Evolutionary conservation across 2,888 invertebrate genomes (phyloP), one percentile per base, ranked within the genome.

Genomic region (Nysson spinosus): DNA sequence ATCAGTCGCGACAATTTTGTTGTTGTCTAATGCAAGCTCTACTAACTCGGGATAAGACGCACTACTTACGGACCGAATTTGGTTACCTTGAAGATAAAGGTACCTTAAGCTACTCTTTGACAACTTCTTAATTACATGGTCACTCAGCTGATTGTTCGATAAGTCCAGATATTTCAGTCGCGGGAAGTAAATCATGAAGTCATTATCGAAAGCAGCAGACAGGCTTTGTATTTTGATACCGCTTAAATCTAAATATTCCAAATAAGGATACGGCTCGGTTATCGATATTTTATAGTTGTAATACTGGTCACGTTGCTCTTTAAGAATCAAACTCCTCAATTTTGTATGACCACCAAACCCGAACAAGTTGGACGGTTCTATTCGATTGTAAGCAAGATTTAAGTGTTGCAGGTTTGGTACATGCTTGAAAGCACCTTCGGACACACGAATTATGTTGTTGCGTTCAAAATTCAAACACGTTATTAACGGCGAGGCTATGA

Each of bases 91-190:
- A 0, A 70, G 34, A n/a, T 51, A 4, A 7, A 70, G 26, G 16
- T 50, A 3, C 1, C 1, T 7, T 4, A 70, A 22, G 0, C 4
- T 11, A 1, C 9, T 26, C 3, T 19, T 6, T 7, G 35, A 14
- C 0, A 14, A 4, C 0, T 7, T 0, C 0, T 3, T 0, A 2
- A 30, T 5, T 3, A 6, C 2, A 12, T 14, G 4, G 2, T n/a
- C 0, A 44, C 1, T 1, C 0, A 62, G 11, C 0, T 0, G 0
- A 6, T 73, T 73, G 0, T 0, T 0, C 0, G 72, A 69, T 0
- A 72, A 34, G 22, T 69, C 47, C 1, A 73, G 12, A 2, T 54
- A 4, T 1, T n/a, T 26, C 20, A 73, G 14, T 2, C 44, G 35
- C 0, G 71, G 70, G 7, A 69, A 52, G 2, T 19, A 12, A 26